Conservation (phyloP, 2,888 invertebrate species). For the Lordiphosa andalusiaca region DNA sequence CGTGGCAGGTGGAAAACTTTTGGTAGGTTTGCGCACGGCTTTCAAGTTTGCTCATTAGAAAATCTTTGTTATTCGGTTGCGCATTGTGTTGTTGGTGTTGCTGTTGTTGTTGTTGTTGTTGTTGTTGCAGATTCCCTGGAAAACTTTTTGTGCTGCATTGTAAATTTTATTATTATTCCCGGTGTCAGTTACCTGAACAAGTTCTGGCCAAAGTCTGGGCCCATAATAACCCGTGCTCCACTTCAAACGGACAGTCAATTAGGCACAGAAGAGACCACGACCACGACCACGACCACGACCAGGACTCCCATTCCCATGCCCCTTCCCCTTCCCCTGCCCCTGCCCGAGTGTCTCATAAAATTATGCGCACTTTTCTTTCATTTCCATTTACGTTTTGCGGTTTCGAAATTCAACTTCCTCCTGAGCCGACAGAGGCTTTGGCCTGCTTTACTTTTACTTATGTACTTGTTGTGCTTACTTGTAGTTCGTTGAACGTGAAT, state of each 20-base stretch:
- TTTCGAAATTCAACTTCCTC: conserved; percentile 43
- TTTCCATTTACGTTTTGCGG: conserved; percentile 62
- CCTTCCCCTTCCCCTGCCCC: background rate
- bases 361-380: conserved; percentile 63
- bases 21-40: conserved; percentile 27
- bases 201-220: conserved; percentile 25
- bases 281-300: too few relatives aligned
- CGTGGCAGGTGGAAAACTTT: conserved; percentile 29
- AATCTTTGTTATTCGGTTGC: conserved; percentile 56
- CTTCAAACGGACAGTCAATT: conserved; percentile 56
- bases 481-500: conserved; percentile 61
- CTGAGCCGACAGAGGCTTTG: conserved; percentile 34
- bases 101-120: conserved; percentile 12
- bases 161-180: conserved; percentile 58
- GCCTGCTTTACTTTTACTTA: too few relatives aligned
- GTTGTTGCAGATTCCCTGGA: conserved; percentile 15
- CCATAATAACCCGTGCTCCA: conserved; percentile 41
- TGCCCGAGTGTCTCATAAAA: conserved; percentile 37
- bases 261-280: conserved; percentile 57
- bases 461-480: conserved; percentile 54
- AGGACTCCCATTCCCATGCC: too few relatives aligned
- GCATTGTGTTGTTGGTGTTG: conserved; percentile 38
- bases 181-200: conserved; percentile 51
- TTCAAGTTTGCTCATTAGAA: conserved; percentile 67
- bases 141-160: conserved; percentile 37